A percentile compares a stretch with the other conserved stretches of the same genome.
phyloP scores from a whole-genome alignment of 2,888 invertebrate species.

The Heliconius erato region DNA sequence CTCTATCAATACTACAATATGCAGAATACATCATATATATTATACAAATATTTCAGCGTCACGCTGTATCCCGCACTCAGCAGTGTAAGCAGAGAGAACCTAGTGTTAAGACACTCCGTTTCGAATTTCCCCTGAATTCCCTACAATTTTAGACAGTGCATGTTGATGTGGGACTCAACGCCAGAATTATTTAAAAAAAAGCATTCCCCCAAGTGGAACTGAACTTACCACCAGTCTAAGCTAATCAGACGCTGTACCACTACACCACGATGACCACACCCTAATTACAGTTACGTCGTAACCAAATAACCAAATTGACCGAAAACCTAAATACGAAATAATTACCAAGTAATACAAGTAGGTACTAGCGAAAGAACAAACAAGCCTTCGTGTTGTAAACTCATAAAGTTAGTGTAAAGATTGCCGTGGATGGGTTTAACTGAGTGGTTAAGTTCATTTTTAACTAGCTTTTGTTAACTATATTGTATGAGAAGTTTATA shows the following conservation, averaged over 20 bases:
- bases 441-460: slow-evolving; percentile 38
- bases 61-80: too few relatives aligned
- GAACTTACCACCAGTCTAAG: not conserved
- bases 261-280: not conserved
- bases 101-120: too few relatives aligned
- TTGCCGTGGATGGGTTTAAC: slow-evolving; percentile 42
- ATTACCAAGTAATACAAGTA: slow-evolving; percentile 32
- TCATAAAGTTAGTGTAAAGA: slow-evolving; percentile 54
- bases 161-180: too few relatives aligned
- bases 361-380: slow-evolving; percentile 27
- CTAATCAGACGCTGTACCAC: too few relatives aligned
- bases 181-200: too few relatives aligned
- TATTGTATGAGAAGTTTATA: not conserved
- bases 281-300: not conserved
- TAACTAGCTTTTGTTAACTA: not conserved
- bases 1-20: too few relatives aligned
- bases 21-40: too few relatives aligned
- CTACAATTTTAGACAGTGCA: too few relatives aligned
- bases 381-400: slow-evolving; percentile 52
- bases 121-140: too few relatives aligned
- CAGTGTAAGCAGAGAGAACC: too few relatives aligned
- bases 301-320: slow-evolving; percentile 17
- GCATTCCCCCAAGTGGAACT: too few relatives aligned
- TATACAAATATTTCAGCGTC: too few relatives aligned
- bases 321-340: slow-evolving; percentile 38